Conservation (phyloP, 2,113 vertebrate species). For the Suncus etruscus region DNA sequence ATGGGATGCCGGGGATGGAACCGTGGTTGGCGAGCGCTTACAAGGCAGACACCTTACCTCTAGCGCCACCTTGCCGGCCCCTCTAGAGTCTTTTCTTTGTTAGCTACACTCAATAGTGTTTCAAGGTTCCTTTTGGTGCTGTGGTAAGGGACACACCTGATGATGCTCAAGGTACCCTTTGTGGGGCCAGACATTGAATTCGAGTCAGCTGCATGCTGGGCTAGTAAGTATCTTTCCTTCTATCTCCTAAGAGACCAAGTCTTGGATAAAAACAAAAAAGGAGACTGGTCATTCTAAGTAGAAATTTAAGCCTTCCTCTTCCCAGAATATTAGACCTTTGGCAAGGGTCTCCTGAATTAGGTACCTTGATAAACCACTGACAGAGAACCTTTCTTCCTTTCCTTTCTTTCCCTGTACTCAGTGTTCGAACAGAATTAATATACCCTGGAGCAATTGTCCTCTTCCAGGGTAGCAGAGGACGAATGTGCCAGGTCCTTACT, state of each 20-base stretch:
- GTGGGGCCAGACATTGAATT: too few species aligned
- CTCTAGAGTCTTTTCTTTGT: too few species aligned
- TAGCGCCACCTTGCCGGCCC: too few species aligned
- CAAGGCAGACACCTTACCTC: too few species aligned
- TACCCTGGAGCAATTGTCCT: not conserved
- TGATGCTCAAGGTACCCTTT: too few species aligned
- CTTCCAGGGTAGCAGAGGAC: not conserved
- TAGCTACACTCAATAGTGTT: too few species aligned
- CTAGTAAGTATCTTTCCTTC: not conserved
- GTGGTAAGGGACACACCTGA: too few species aligned
- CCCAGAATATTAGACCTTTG: not conserved
- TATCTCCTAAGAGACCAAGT: not conserved
- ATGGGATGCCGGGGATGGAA: too few species aligned
- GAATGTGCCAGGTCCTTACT: not conserved
- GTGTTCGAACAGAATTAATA: not conserved
- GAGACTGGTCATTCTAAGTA: not conserved
- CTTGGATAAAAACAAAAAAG: not conserved
- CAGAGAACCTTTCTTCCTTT: not conserved
- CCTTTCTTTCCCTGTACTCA: not conserved
- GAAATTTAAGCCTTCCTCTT: not conserved
- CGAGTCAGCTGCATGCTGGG: too few species aligned
- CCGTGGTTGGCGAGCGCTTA: too few species aligned
- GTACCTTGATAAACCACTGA: not conserved
- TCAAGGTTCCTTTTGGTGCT: too few species aligned
- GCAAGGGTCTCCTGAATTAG: not conserved